These are phyloP conservation scores for Theropithecus gelada DNA, from an alignment of 2,113 vertebrate species.

Conservation along the genomic window DNA sequence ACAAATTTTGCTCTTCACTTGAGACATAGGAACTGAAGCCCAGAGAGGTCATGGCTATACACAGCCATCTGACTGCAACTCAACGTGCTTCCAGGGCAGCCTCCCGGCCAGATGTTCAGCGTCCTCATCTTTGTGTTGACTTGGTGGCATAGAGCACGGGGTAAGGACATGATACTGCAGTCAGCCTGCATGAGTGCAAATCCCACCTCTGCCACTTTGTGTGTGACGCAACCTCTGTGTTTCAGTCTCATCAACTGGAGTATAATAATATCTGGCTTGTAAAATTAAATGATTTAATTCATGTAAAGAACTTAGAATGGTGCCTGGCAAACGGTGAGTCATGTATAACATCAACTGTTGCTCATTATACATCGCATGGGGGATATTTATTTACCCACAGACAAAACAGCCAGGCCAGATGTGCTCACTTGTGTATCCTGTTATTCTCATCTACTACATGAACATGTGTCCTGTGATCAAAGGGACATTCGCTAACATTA, in stretches of 20 bases:
- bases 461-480: no score
- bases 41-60: neutral
- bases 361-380: neutral
- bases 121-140: fast-evolving
- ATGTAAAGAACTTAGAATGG: neutral
- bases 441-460: neutral
- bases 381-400: neutral
- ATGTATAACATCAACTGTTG: neutral
- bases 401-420: neutral
- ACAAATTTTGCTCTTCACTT: neutral
- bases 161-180: no score
- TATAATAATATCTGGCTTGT: neutral
- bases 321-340: neutral
- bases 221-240: neutral
- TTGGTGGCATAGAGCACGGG: neutral
- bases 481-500: neutral
- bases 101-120: neutral
- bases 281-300: neutral
- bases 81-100: neutral
- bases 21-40: neutral
- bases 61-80: neutral
- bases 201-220: neutral
- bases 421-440: neutral
- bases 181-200: no score
- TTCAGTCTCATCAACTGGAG: neutral